These are phyloP conservation scores for Anomalospiza imberbis DNA, from an alignment of 2,797 vertebrate species.

Conservation along the genomic window DNA sequence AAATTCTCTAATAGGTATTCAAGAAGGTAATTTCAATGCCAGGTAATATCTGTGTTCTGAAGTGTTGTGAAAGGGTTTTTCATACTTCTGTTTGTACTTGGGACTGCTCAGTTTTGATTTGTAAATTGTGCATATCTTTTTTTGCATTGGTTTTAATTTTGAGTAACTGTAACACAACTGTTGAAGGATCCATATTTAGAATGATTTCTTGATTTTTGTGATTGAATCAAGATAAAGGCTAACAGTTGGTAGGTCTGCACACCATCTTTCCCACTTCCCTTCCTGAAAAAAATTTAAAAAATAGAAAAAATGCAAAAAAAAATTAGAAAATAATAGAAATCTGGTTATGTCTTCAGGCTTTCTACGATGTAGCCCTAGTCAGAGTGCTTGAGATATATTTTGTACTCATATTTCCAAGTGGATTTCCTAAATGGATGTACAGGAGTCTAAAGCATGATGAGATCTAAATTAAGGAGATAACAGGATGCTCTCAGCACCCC, in stretches of 20 bases:
- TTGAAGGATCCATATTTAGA: background rate
- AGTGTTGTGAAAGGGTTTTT: constrained; percentile 62
- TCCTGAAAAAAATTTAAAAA: background rate
- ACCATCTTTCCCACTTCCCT: background rate
- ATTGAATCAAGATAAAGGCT: background rate
- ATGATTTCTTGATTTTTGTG: background rate
- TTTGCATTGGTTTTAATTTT: background rate
- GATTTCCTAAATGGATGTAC: background rate
- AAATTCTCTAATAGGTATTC: constrained; percentile 61
- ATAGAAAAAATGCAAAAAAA: background rate
- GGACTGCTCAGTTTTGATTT: constrained; percentile 32
- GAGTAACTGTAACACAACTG: background rate
- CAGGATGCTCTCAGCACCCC: background rate
- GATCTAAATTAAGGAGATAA: background rate
- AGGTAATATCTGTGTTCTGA: constrained; percentile 40
- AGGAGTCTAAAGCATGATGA: background rate
- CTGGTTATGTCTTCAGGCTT: background rate
- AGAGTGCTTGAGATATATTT: background rate
- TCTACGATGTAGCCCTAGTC: background rate
- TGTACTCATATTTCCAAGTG: background rate
- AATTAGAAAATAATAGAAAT: background rate
- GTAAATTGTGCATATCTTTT: background rate
- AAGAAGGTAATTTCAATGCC: constrained; percentile 42
- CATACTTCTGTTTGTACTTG: constrained; percentile 18
- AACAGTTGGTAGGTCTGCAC: background rate